Conservation (phyloP, 2,888 invertebrate genomes). For the Spilosoma lubricipeda region DNA sequence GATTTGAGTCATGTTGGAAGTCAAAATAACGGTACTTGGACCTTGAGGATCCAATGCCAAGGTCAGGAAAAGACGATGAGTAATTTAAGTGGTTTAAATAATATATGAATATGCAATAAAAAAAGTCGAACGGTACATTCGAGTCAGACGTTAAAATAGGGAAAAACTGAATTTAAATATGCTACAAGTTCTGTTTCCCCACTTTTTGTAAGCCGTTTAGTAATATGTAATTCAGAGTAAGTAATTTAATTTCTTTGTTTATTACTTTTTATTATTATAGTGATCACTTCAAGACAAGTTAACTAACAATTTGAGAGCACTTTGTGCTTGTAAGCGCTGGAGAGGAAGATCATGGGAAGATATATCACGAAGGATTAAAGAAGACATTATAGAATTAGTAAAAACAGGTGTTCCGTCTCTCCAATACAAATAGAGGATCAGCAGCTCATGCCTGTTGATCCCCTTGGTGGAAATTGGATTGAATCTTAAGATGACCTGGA, state of each 20-base stretch:
- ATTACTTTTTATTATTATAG: neutral
- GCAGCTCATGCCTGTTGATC: no score
- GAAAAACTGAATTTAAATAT: conserved; percentile 4
- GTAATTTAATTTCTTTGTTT: neutral
- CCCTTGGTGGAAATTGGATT: no score
- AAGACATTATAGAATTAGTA: no score
- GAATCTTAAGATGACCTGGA: no score
- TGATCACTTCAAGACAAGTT: neutral
- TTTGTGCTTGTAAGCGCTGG: neutral
- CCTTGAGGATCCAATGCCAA: conserved; percentile 49
- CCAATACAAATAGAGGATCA: no score
- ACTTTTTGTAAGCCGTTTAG: conserved; percentile 6
- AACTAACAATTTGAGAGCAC: neutral
- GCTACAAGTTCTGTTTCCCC: conserved; percentile 1
- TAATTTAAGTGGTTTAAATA: conserved; percentile 4
- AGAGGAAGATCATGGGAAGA: neutral
- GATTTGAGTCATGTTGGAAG: conserved; percentile 38
- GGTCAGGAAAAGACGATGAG: conserved; percentile 45
- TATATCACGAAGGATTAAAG: no score
- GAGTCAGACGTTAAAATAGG: conserved; percentile 5
- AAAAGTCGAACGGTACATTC: conserved; percentile 9
- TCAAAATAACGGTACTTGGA: conserved; percentile 46
- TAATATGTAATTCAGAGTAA: neutral
- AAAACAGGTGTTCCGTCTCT: no score
- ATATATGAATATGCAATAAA: neutral